Evolutionary conservation across 2,113 vertebrate genomes (phyloP).

Genomic region (Heterotilapia buettikoferi): DNA sequence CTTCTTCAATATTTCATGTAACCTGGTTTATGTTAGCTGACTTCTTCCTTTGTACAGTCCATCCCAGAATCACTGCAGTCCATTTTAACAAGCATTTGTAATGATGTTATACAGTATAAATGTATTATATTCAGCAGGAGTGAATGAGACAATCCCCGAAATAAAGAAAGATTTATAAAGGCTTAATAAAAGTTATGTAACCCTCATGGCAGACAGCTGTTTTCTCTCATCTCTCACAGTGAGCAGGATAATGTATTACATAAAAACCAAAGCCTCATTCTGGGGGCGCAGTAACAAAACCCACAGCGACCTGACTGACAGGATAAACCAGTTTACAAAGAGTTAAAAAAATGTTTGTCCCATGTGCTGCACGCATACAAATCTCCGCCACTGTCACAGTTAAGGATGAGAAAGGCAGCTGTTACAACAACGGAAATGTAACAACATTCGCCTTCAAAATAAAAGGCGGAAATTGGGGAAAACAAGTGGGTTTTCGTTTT

Average conservation of each 20-base stretch:
- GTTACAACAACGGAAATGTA: background rate
- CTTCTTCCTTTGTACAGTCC: background rate
- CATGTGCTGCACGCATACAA: background rate
- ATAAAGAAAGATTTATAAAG: background rate
- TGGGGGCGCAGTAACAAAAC: background rate
- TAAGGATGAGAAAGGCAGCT: background rate
- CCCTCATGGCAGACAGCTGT: background rate
- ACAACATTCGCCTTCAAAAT: background rate
- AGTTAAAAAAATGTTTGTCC: background rate
- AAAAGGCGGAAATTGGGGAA: background rate
- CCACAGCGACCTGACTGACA: background rate
- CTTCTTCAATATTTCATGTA: constrained; percentile 1
- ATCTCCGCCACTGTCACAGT: background rate
- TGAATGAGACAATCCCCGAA: background rate
- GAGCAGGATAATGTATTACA: constrained; percentile 22
- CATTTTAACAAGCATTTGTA: background rate
- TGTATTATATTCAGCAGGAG: background rate
- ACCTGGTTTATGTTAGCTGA: background rate
- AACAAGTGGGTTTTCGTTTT: background rate
- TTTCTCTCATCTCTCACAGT: background rate
- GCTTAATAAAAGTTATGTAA: constrained; percentile 27
- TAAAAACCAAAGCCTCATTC: background rate
- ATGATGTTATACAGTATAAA: background rate
- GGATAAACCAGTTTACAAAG: background rate
- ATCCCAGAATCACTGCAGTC: background rate